Evolutionary conservation across 2,888 invertebrate genomes (phyloP).

Genomic region (Muschampia plurimacula): DNA sequence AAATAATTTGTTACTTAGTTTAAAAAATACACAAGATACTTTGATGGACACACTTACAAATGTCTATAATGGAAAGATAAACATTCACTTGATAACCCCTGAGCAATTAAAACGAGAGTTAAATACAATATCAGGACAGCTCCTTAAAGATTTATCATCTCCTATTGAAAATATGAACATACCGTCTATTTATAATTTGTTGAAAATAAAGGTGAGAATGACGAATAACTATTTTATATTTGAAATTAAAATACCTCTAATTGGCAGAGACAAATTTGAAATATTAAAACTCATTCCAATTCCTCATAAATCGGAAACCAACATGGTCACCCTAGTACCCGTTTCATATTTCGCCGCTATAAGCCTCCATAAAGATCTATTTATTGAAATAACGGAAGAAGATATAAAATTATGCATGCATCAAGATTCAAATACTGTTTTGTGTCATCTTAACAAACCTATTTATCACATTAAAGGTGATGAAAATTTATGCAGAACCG

Average conservation of each 20-base stretch:
- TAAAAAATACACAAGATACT: no score
- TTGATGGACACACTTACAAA: no score
- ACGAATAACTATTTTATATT: constrained; percentile 7
- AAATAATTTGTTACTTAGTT: no score
- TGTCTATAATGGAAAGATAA: constrained; percentile 9
- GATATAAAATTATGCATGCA: constrained; percentile 1
- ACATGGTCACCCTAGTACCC: background rate
- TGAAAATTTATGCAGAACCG: constrained; percentile 14
- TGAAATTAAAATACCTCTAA: constrained; percentile 16
- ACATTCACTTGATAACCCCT: background rate
- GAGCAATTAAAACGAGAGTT: constrained; percentile 15
- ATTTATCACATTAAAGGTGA: constrained; percentile 20
- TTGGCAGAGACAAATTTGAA: constrained; percentile 12
- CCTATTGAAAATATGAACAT: constrained; percentile 20
- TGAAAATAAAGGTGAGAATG: constrained; percentile 16
- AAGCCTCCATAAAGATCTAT: constrained; percentile 7
- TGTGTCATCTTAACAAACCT: constrained; percentile 11
- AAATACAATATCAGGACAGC: constrained; percentile 20
- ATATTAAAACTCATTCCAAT: constrained; percentile 9
- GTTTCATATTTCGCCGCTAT: constrained; percentile 10
- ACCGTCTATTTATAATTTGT: constrained; percentile 17
- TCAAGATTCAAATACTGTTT: background rate
- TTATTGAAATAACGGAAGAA: constrained; percentile 1
- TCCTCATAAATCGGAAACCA: constrained; percentile 7
- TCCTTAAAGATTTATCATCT: constrained; percentile 15